These are phyloP conservation scores for Willowsia nigromaculata DNA, from an alignment of 2,888 invertebrate species.

Conservation along the genomic window DNA sequence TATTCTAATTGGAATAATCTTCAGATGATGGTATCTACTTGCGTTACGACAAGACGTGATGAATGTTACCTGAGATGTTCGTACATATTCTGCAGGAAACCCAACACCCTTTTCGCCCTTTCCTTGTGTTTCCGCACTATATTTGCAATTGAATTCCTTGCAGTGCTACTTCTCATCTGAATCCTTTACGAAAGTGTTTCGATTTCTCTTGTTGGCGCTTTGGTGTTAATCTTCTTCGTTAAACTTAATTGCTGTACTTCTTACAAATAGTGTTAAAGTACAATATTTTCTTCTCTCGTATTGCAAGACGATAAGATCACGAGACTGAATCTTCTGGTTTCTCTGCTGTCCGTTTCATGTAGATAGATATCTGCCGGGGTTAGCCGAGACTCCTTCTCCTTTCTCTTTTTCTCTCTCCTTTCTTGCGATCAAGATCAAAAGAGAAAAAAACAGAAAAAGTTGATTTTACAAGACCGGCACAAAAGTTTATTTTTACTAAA, in stretches of 20 bases:
- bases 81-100: neutral
- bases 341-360: neutral
- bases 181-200: neutral
- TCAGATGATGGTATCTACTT: neutral
- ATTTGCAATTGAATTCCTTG: neutral
- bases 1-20: neutral
- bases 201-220: neutral
- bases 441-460: slow-evolving; percentile 30
- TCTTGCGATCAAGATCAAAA: slow-evolving; percentile 51
- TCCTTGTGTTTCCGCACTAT: neutral
- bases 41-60: neutral
- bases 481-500: neutral
- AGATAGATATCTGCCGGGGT: slow-evolving; percentile 24
- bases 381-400: slow-evolving; percentile 48
- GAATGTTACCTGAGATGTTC: neutral
- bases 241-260: neutral
- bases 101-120: neutral
- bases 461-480: neutral
- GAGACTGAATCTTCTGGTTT: neutral
- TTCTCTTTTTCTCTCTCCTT: neutral
- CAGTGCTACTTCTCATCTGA: neutral
- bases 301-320: neutral
- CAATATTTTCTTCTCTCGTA: neutral
- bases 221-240: neutral
- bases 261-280: neutral